These are phyloP conservation scores for Zosterops hypoxanthus DNA, from an alignment of 2,113 vertebrate species.

Conservation along the genomic window DNA sequence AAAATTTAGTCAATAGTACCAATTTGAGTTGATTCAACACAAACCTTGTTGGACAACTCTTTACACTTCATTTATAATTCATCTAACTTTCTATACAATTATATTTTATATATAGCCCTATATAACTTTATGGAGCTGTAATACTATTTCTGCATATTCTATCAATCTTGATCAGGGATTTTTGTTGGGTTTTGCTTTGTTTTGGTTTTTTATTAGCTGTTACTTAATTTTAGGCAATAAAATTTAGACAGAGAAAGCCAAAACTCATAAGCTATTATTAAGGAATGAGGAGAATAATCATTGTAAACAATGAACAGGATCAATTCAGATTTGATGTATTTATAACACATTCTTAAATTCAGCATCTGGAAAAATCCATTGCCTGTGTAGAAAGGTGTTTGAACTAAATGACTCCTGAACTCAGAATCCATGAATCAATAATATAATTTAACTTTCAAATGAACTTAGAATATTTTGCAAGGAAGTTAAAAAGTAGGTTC, in stretches of 20 bases:
- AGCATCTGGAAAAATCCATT: not conserved
- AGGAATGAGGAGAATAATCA: not conserved
- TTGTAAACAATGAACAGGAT: not conserved
- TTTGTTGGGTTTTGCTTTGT: not conserved
- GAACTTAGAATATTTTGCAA: not conserved
- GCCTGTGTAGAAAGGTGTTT: not conserved
- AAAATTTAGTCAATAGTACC: not conserved
- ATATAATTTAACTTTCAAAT: slow-evolving; percentile 33
- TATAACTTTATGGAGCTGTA: not conserved
- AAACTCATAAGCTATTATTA: not conserved
- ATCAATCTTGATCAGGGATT: not conserved
- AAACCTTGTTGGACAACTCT: not conserved
- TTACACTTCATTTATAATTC: not conserved
- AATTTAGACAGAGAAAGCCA: not conserved
- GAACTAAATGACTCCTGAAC: not conserved
- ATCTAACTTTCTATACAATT: not conserved
- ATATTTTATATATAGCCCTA: not conserved
- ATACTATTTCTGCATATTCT: not conserved
- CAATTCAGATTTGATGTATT: not conserved
- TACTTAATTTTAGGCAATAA: not conserved
- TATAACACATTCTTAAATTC: not conserved
- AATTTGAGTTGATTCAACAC: not conserved
- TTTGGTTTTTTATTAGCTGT: not conserved
- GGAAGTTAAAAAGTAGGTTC: not conserved
- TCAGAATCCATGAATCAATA: slow-evolving; percentile 7